These are phyloP conservation scores for Okamejei kenojei DNA, from an alignment of 2,797 vertebrate genomes.

Conservation along the genomic window DNA sequence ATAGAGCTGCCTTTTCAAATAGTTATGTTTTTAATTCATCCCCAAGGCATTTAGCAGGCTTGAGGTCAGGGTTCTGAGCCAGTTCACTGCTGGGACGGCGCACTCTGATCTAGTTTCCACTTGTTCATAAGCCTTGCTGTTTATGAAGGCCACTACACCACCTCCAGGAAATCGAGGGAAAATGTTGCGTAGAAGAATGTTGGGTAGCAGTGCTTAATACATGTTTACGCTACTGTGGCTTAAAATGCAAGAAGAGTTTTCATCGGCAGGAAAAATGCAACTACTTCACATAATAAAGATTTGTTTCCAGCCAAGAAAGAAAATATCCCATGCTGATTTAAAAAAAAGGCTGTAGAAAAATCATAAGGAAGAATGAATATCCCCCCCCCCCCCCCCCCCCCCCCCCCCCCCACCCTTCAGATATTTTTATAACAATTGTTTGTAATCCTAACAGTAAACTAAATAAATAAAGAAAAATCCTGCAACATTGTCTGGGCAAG, in stretches of 20 bases:
- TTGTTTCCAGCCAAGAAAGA: not conserved
- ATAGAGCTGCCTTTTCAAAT: not conserved
- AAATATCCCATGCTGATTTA: not conserved
- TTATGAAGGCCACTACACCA: not conserved
- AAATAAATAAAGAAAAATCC: not conserved
- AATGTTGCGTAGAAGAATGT: not conserved
- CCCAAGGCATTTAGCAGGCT: not conserved
- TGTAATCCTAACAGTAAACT: not conserved
- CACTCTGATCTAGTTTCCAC: not conserved
- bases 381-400: no score
- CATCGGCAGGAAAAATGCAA: not conserved
- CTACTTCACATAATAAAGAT: not conserved
- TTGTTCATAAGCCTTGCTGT: not conserved
- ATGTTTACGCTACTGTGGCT: not conserved
- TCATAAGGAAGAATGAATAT: not conserved
- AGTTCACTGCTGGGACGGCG: not conserved
- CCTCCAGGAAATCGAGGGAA: not conserved
- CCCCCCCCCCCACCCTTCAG: no score
- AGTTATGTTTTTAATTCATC: conserved; percentile 1
- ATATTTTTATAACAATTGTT: not conserved
- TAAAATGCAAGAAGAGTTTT: not conserved
- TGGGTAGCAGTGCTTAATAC: not conserved
- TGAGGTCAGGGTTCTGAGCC: conserved; percentile 5
- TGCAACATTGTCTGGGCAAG: not conserved
- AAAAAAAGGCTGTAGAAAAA: not conserved